Conservation (phyloP, 2,797 vertebrate species). For the Enteromius radiatus region DNA sequence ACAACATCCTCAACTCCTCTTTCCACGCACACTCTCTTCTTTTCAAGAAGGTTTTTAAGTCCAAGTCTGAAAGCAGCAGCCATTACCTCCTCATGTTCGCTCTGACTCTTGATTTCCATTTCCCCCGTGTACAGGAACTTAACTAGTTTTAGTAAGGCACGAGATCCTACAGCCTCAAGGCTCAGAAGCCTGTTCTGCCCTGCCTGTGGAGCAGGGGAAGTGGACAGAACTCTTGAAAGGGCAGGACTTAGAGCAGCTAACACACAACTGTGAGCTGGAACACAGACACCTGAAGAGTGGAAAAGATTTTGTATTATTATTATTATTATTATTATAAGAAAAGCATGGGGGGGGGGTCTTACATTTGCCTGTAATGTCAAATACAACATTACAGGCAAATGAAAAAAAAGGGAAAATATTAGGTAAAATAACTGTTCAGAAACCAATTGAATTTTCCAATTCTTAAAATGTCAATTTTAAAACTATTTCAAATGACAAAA, state of each 20-base stretch:
- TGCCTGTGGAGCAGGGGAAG: conserved; percentile 57
- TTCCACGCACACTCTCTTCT: conserved; percentile 12
- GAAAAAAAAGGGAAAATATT: background rate
- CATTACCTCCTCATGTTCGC: conserved; percentile 69
- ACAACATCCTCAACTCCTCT: conserved; percentile 17
- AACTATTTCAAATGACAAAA: background rate
- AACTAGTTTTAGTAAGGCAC: conserved; percentile 75
- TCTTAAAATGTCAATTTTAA: background rate
- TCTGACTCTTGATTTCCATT: conserved; percentile 65
- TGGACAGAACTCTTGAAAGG: conserved; percentile 50
- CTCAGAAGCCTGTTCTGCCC: conserved; percentile 69
- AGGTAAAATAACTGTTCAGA: background rate
- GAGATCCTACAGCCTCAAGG: conserved; percentile 66
- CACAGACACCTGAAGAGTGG: conserved; percentile 69
- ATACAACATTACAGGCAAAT: background rate
- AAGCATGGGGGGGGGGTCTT: too few relatives aligned
- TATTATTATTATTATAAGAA: background rate
- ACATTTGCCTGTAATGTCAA: too few relatives aligned
- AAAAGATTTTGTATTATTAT: background rate
- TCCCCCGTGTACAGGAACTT: conserved; percentile 76
- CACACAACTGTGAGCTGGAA: conserved; percentile 78
- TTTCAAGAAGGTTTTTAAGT: conserved; percentile 64
- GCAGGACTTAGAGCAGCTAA: conserved; percentile 76
- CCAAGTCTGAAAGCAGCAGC: conserved; percentile 69
- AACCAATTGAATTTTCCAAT: background rate